Conservation (phyloP, 1,140 invertebrate species). For the Cherax quadricarinatus region DNA sequence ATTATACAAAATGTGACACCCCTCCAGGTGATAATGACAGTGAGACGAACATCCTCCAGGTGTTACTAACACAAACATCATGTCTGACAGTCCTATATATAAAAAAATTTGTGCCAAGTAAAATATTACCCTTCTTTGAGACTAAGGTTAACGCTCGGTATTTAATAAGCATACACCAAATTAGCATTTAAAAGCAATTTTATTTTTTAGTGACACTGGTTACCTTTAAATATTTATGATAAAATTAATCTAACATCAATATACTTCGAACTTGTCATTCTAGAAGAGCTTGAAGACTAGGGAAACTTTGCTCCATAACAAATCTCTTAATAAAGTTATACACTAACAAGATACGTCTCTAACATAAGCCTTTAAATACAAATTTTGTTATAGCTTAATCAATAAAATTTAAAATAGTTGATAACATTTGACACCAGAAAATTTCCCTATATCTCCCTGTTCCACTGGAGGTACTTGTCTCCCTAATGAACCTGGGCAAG, state of each 20-base stretch:
- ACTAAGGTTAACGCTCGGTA: neutral
- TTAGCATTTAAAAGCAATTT: neutral
- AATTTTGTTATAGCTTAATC: neutral
- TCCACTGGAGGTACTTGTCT: neutral
- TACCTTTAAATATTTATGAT: neutral
- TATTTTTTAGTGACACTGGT: neutral
- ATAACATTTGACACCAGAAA: neutral
- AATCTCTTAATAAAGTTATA: neutral
- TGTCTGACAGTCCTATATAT: neutral
- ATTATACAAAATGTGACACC: neutral
- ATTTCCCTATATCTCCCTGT: neutral
- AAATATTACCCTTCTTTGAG: neutral
- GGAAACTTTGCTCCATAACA: neutral
- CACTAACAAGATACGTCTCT: neutral
- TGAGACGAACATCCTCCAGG: neutral
- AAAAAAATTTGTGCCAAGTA: conserved; percentile 6
- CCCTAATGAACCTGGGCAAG: neutral
- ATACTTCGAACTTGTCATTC: neutral
- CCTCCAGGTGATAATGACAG: neutral
- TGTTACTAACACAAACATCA: neutral
- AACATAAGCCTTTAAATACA: neutral
- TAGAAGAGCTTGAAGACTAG: neutral
- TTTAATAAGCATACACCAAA: neutral
- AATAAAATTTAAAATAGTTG: conserved; percentile 13
- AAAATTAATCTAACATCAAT: neutral